phyloP scores from a whole-genome alignment of 2,797 vertebrate genomes.

The Gymnocypris eckloni region DNA sequence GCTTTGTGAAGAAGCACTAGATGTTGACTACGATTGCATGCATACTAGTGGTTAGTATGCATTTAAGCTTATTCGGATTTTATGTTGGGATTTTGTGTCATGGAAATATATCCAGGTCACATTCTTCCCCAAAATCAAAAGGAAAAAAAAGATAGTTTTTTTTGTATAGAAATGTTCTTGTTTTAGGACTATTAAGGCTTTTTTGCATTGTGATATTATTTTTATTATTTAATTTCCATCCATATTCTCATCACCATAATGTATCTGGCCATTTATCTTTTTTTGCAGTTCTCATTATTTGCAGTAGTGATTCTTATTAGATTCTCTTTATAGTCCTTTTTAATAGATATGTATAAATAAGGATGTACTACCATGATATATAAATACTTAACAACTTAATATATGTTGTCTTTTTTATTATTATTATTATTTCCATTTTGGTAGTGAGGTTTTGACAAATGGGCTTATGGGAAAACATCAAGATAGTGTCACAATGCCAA shows the following conservation, averaged over 20 bases:
- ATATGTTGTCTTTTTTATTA: neutral
- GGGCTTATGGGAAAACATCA: neutral
- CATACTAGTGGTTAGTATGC: neutral
- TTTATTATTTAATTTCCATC: neutral
- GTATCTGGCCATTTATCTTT: neutral
- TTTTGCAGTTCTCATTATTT: neutral
- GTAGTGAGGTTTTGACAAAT: neutral
- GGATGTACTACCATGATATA: neutral
- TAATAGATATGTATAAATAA: neutral
- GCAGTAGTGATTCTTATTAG: neutral
- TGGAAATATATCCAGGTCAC: neutral
- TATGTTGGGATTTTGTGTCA: neutral
- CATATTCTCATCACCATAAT: neutral
- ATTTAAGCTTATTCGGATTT: neutral
- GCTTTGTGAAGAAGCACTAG: neutral
- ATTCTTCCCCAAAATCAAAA: neutral
- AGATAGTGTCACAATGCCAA: neutral
- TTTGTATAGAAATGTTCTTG: neutral
- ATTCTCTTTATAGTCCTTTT: neutral
- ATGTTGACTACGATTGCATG: neutral
- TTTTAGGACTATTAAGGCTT: neutral
- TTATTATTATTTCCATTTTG: neutral
- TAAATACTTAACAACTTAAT: no score
- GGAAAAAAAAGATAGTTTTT: no score
- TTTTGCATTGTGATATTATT: neutral